These are phyloP conservation scores for Ophion slaviceki DNA, from an alignment of 2,888 invertebrate species.

Conservation along the genomic window DNA sequence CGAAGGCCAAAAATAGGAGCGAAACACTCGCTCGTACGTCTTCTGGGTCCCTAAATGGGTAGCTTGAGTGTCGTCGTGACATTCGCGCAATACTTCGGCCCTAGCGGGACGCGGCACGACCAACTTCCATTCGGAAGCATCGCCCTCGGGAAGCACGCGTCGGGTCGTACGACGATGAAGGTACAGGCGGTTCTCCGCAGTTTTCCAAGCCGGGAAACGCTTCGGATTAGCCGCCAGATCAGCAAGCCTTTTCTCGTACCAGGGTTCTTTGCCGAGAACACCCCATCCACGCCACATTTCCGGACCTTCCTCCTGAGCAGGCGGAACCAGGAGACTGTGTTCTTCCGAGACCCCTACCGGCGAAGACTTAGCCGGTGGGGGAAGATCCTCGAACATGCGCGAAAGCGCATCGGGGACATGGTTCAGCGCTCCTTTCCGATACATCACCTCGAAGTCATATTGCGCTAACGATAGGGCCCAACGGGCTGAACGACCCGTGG, in stretches of 20 bases:
- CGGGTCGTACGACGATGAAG: background rate
- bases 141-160: background rate
- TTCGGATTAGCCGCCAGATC: conserved; percentile 3
- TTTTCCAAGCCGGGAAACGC: background rate
- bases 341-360: background rate
- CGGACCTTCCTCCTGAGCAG: too few relatives aligned
- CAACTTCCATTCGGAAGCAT: conserved; percentile 54
- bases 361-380: too few relatives aligned
- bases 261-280: background rate
- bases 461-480: conserved; percentile 40
- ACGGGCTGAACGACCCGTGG: too few relatives aligned
- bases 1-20: conserved; percentile 69
- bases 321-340: too few relatives aligned
- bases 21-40: conserved; percentile 11
- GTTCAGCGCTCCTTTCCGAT: conserved; percentile 42
- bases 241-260: background rate
- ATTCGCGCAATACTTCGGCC: background rate
- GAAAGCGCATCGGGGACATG: conserved; percentile 60
- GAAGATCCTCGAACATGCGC: background rate
- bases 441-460: conserved; percentile 53
- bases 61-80: conserved; percentile 19
- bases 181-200: too few relatives aligned
- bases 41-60: conserved; percentile 64
- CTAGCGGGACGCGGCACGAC: conserved; percentile 47
- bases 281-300: too few relatives aligned